phyloP scores from a whole-genome alignment of 2,797 vertebrate genomes.

The Bucorvus abyssinicus region DNA sequence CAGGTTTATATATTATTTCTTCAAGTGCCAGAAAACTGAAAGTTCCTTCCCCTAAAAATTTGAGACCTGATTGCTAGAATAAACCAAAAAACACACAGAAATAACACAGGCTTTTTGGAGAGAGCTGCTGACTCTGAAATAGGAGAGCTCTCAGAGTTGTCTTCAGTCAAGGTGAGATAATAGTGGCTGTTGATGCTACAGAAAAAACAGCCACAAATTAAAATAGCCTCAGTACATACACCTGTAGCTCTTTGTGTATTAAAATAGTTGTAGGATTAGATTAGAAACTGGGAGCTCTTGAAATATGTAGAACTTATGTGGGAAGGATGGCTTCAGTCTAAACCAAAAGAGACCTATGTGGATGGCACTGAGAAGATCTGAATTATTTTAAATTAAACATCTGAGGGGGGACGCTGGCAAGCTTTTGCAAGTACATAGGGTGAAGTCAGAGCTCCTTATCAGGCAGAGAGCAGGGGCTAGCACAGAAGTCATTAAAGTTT shows the following conservation, averaged over 20 bases:
- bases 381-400: background rate
- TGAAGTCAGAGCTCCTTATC: background rate
- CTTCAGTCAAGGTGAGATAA: background rate
- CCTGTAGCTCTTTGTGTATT: background rate
- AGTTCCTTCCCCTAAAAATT: background rate
- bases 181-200: background rate
- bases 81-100: background rate
- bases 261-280: background rate
- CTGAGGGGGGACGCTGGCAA: background rate
- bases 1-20: background rate
- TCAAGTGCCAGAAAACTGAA: background rate
- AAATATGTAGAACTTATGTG: background rate
- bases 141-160: background rate
- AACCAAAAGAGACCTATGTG: background rate
- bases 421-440: background rate
- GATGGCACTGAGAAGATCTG: background rate
- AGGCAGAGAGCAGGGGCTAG: accelerated
- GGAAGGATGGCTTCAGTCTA: background rate
- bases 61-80: background rate
- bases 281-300: background rate
- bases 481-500: background rate
- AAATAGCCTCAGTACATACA: background rate
- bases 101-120: background rate
- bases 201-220: background rate
- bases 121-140: background rate